Base-by-base conservation (phyloP, 2,113 vertebrate species). In the Ancistrus triradiatus region DNA sequence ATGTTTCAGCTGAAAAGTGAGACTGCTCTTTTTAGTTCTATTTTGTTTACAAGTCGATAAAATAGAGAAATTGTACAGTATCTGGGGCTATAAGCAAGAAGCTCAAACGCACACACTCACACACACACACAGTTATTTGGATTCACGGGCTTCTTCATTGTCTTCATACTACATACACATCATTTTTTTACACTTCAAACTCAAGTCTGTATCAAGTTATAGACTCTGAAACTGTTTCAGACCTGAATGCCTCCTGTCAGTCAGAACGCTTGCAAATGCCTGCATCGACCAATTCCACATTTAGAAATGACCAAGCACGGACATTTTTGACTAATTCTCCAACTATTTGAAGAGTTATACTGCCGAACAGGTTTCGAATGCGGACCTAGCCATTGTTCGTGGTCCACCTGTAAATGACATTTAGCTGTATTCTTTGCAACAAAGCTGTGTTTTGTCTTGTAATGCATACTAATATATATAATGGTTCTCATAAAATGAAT, bases 391-490 rank as follows among this genome's bases (percentile, higher is more conserved):
- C 59, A 88, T 77, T 91, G 86, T 90, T 91, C 84, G 86, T 89
- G 86, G 81, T 84, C 87, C 82, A 92, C 91, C 81, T 95, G 92
- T 94, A 94, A 93, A 95, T 86, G 81, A 80, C 93, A 91, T 93
- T 88, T 90, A 92, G 89, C 88, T 88, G 78, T 86, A 89, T 87
- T 86, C 89, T 88, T 86, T 85, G 90, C 90, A 85, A 86, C 7
- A 86, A 84, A 81, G 84, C 87, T 89, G 87, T 88, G 50, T 88
- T 85, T 87, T 90, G 90, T 91, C 90, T 88, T 90, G 90, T 91
- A 87, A 93, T 90, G 85, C 90, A 88, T 95, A 98, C 95, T 98
- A 98, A 97, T 96, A 96, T 97, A 96, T 97, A 98, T 98, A 93
- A 93, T 91, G 91, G 92, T 93, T 93, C 94, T 96, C 92, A 92